phyloP scores from a whole-genome alignment of 2,888 invertebrate species.

The Crematogaster levior region DNA sequence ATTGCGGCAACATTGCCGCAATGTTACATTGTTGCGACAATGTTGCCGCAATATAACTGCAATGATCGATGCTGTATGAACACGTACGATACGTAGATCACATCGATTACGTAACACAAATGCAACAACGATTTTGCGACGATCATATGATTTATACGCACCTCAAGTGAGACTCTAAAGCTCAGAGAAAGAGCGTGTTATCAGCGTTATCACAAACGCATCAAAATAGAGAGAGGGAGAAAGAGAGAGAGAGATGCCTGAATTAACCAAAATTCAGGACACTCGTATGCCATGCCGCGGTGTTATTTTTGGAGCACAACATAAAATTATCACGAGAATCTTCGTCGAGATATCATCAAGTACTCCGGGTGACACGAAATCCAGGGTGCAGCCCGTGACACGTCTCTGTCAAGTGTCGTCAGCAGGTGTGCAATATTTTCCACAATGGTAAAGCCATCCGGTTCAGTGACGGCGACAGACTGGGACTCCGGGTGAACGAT shows the following conservation, averaged over 20 bases:
- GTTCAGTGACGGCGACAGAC: conserved; percentile 11
- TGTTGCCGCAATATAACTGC: no score
- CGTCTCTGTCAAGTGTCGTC: neutral
- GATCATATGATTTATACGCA: neutral
- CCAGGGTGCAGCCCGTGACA: neutral
- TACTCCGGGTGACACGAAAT: neutral
- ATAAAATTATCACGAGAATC: neutral
- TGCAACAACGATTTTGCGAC: neutral
- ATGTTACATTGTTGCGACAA: no score
- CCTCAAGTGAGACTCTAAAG: neutral
- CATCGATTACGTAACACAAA: neutral
- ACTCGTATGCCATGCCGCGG: neutral
- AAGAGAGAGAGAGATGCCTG: neutral
- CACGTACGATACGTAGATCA: neutral
- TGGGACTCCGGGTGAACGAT: neutral
- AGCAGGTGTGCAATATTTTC: neutral
- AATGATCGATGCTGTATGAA: no score
- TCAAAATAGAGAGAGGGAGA: neutral
- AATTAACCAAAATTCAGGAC: neutral
- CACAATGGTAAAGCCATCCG: neutral
- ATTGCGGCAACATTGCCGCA: no score
- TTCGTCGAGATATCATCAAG: neutral
- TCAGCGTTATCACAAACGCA: neutral
- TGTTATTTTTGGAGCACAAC: neutral
- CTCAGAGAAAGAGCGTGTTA: neutral